Evolutionary conservation across 2,113 vertebrate genomes (phyloP).

Genomic region (Coptodon bakossiorum): DNA sequence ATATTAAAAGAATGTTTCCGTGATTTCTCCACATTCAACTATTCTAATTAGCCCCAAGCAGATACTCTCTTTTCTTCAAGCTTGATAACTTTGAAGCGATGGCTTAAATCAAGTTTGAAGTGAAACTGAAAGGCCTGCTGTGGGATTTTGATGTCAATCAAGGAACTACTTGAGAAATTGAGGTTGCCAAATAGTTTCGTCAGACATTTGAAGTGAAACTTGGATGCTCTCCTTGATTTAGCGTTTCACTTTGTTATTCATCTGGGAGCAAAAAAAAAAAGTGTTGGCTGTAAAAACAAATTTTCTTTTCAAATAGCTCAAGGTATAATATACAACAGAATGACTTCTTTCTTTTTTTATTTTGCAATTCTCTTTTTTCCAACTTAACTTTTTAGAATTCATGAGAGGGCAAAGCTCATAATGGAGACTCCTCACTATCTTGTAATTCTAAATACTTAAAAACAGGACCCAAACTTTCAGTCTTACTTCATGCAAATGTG

Average conservation of each 20-base stretch:
- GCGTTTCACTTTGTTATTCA: not conserved
- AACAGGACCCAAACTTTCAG: not conserved
- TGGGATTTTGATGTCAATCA: not conserved
- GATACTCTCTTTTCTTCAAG: not conserved
- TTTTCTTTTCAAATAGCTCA: not conserved
- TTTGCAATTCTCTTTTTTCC: not conserved
- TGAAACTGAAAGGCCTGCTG: not conserved
- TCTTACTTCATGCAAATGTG: not conserved
- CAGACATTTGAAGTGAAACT: not conserved
- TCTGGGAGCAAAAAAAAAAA: not conserved
- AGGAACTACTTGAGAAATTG: not conserved
- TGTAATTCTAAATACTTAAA: not conserved
- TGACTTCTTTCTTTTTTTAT: not conserved
- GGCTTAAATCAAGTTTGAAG: not conserved
- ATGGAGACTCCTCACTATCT: not conserved
- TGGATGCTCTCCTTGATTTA: not conserved
- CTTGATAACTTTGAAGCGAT: not conserved
- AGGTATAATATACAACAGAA: not conserved
- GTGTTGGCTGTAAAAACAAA: not conserved
- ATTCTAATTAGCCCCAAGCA: not conserved
- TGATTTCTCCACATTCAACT: not conserved
- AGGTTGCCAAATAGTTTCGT: not conserved
- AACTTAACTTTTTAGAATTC: not conserved
- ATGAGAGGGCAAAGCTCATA: not conserved
- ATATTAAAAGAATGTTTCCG: constrained; percentile 4